Evolutionary conservation across 2,888 invertebrate species (phyloP), one percentile per base, ranked within the genome.

Genomic region (Phortica okadai): DNA sequence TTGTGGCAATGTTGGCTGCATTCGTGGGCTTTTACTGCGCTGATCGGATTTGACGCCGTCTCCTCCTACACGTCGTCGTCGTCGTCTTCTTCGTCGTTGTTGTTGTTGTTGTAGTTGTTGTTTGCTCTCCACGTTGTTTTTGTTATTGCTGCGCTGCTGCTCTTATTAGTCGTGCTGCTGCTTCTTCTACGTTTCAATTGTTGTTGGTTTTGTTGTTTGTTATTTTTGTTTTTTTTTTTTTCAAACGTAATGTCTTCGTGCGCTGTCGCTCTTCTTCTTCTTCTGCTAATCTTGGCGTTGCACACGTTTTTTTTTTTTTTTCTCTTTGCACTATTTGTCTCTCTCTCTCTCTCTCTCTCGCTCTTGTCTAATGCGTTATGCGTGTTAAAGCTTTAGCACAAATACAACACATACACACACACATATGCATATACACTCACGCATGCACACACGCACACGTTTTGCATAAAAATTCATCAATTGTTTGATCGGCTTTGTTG

Each of bases 1-100:
- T 91, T 93, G 93, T 94, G 95, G 94, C 94, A 95, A 94, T 93
- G 95, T 94, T 91, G 95, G 95, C 95, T 95, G 95, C 95, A 95
- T 95, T 93, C 94, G 95, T 84, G 84, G 83, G 85, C 83, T 87
- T 83, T 85, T 76, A 72, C 76, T 77, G 76, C 74, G 74, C 69
- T 58, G 78, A 77, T 79, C 77, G 45, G 73, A 14, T 67, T 50
- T 50, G 64, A 6, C 14, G 69, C 69, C 77, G 21, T 1, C 21
- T 21, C 21, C 21, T 21, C 21, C 21, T 21, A 21, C 21, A 21
- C 21, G 21, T 21, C 21, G 70, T 50, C 59, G 45, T 77, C 21
- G 42, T 74, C 54, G 44, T 75, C 66, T n/a, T n/a, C n/a, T n/a
- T n/a, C n/a, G n/a, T n/a, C n/a, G n/a, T n/a, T n/a, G n/a, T n/a